These are phyloP conservation scores for Parazoanthus swiftii DNA, from an alignment of 92 coral and sea anemone species.

Conservation along the genomic window DNA sequence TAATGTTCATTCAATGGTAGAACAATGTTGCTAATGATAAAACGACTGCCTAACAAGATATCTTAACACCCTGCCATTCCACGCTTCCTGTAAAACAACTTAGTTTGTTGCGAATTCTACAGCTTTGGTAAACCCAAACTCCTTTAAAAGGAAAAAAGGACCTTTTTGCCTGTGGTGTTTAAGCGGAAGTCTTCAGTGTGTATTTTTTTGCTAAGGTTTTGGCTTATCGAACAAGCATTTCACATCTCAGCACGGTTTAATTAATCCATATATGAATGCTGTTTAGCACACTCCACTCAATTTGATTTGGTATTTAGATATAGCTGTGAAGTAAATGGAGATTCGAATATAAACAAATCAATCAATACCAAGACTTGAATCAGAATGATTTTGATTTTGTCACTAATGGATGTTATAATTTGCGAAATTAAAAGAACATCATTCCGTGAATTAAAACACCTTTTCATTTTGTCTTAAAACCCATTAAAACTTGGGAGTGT, in stretches of 20 bases:
- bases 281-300: constrained; percentile 57
- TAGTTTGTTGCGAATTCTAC: constrained; percentile 34
- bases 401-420: constrained; percentile 63
- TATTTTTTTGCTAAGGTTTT: constrained; percentile 18
- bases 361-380: constrained; percentile 54
- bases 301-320: constrained; percentile 74
- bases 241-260: constrained; percentile 46
- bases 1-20: constrained; percentile 67
- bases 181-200: constrained; percentile 29
- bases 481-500: constrained; percentile 65
- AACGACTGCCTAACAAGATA: constrained; percentile 71
- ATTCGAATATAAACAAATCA: constrained; percentile 59
- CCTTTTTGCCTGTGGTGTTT: constrained; percentile 23
- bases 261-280: constrained; percentile 67
- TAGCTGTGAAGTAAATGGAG: constrained; percentile 71
- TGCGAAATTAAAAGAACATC: constrained; percentile 73
- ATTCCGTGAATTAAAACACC: constrained; percentile 58
- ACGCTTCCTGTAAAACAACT: constrained; percentile 59
- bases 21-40: constrained; percentile 78
- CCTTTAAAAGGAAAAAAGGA: constrained; percentile 14
- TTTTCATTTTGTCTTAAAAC: constrained; percentile 58
- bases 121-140: constrained; percentile 47
- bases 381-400: constrained; percentile 55
- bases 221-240: constrained; percentile 5
- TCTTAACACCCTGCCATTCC: constrained; percentile 57